phyloP scores from a whole-genome alignment of 2,113 vertebrate genomes.

The Megaceryle maxima region DNA sequence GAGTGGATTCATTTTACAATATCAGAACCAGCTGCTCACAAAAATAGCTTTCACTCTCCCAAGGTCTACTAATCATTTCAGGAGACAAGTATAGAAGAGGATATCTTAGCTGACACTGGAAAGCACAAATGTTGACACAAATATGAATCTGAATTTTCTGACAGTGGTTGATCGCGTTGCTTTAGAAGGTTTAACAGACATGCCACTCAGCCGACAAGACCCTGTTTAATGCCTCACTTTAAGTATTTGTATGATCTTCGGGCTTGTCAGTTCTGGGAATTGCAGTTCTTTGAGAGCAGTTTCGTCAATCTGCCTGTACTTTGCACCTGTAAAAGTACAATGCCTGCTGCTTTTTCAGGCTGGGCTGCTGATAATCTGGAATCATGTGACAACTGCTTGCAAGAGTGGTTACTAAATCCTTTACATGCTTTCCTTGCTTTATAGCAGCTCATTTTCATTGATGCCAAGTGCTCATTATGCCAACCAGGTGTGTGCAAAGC shows the following conservation, averaged over 20 bases:
- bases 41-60: constrained; percentile 29
- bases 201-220: constrained; percentile 55
- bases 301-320: not conserved
- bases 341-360: not conserved
- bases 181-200: constrained; percentile 64
- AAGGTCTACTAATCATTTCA: constrained; percentile 49
- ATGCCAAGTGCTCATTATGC: not conserved
- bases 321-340: not conserved
- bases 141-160: constrained; percentile 65
- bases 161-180: constrained; percentile 59
- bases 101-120: constrained; percentile 43
- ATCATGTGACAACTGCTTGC: not conserved
- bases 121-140: constrained; percentile 66
- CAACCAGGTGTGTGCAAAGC: not conserved
- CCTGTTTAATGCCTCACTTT: constrained; percentile 58
- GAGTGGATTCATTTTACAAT: constrained; percentile 11
- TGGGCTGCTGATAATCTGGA: not conserved
- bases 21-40: constrained; percentile 44
- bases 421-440: not conserved
- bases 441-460: not conserved
- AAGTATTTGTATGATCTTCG: constrained; percentile 38
- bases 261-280: constrained; percentile 38
- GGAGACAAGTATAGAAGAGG: constrained; percentile 42
- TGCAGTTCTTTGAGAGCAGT: constrained; percentile 12
- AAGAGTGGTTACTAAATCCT: not conserved